Percentiles rank a stretch among this genome's conserved stretches.
phyloP scores from a whole-genome alignment of 1,140 invertebrate genomes.

The Lucilia sericata region DNA sequence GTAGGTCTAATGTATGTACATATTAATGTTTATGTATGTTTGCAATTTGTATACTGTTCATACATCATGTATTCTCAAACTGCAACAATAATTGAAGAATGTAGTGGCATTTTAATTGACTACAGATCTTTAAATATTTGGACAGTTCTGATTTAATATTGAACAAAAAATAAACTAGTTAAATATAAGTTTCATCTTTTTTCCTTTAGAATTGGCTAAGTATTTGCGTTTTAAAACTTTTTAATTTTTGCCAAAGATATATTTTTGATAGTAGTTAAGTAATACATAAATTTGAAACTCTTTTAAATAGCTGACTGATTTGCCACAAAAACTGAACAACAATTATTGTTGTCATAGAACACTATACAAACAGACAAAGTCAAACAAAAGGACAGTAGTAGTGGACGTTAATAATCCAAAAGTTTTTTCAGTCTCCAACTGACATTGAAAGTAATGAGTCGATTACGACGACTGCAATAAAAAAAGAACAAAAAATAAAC shows the following conservation, averaged over 20 bases:
- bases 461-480: not conserved
- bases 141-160: too few relatives aligned
- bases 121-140: not conserved
- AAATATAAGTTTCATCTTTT: too few relatives aligned
- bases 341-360: not conserved
- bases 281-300: too few relatives aligned
- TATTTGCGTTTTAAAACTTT: too few relatives aligned
- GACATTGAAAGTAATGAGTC: not conserved
- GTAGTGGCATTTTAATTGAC: not conserved
- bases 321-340: not conserved
- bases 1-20: too few relatives aligned
- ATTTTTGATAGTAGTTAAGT: too few relatives aligned
- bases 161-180: too few relatives aligned
- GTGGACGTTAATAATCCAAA: not conserved
- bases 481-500: not conserved
- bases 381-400: not conserved
- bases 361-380: not conserved
- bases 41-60: too few relatives aligned
- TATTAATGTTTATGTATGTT: too few relatives aligned
- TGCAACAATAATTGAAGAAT: conserved; percentile 6
- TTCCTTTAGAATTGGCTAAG: too few relatives aligned
- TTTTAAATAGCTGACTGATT: too few relatives aligned
- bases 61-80: not conserved
- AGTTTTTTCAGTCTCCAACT: not conserved
- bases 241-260: too few relatives aligned